These are phyloP conservation scores for Amblyopsis rosae DNA, from an alignment of 2,113 vertebrate species.

Conservation along the genomic window DNA sequence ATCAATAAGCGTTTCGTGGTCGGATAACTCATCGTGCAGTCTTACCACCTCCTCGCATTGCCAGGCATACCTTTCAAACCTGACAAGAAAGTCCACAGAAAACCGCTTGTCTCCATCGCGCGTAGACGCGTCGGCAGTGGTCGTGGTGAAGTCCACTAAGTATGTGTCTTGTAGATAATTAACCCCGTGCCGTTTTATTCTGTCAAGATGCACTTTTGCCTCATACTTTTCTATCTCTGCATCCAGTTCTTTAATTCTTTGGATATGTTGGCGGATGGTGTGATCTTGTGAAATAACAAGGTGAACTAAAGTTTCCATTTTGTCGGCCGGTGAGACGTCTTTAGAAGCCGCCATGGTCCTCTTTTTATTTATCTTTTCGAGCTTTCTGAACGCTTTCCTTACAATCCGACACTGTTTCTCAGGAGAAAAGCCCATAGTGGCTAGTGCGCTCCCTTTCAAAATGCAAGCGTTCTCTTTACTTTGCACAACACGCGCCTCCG, in stretches of 20 bases:
- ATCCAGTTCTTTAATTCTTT: constrained; percentile 88
- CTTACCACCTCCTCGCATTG: constrained; percentile 78
- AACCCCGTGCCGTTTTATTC: constrained; percentile 84
- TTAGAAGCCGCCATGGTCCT: constrained; percentile 63
- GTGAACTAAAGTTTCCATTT: constrained; percentile 91
- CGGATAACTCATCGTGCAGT: constrained; percentile 83
- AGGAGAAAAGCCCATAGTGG: constrained; percentile 69
- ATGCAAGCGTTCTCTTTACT: constrained; percentile 82
- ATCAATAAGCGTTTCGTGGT: constrained; percentile 84
- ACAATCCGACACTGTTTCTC: constrained; percentile 90
- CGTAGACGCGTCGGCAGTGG: constrained; percentile 29
- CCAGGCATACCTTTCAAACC: constrained; percentile 75
- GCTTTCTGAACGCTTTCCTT: constrained; percentile 92
- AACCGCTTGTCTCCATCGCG: constrained; percentile 12
- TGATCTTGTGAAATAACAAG: constrained; percentile 94
- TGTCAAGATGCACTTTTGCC: constrained; percentile 85
- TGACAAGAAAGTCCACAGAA: constrained; percentile 47
- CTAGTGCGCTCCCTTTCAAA: constrained; percentile 61
- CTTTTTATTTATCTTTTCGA: constrained; percentile 89
- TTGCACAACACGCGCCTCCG: constrained; percentile 89
- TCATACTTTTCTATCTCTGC: constrained; percentile 88
- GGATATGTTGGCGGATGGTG: constrained; percentile 90
- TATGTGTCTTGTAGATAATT: constrained; percentile 97
- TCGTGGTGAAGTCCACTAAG: constrained; percentile 71
- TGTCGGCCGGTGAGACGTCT: constrained; percentile 78